phyloP scores from a whole-genome alignment of 2,888 invertebrate species.

The Matsumyia berberina region DNA sequence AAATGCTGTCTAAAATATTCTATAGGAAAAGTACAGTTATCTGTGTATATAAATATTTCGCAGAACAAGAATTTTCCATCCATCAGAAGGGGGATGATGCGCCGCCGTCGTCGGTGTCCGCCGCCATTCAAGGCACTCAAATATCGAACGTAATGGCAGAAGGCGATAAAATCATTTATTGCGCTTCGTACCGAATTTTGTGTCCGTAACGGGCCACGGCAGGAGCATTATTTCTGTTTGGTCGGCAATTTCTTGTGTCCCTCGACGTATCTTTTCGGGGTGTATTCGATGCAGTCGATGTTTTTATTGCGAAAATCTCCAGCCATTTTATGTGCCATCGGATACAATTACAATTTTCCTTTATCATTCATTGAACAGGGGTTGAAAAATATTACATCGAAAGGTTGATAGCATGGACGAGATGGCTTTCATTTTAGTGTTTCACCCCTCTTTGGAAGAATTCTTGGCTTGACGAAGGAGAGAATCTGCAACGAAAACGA shows the following conservation, averaged over 20 bases:
- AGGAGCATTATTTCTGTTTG: slow-evolving; percentile 51
- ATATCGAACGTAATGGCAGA: slow-evolving; percentile 68
- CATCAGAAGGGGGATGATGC: slow-evolving; percentile 22
- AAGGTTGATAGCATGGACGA: slow-evolving; percentile 29
- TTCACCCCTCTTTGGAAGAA: not conserved
- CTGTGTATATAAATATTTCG: slow-evolving; percentile 79
- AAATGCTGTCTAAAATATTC: not conserved
- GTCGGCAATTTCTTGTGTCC: slow-evolving; percentile 53
- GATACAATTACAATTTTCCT: slow-evolving; percentile 68
- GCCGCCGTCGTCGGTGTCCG: not conserved
- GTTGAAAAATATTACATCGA: not conserved
- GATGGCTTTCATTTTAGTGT: slow-evolving; percentile 48
- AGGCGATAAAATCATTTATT: slow-evolving; percentile 68
- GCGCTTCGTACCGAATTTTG: slow-evolving; percentile 63
- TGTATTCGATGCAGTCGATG: slow-evolving; percentile 41
- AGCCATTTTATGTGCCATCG: slow-evolving; percentile 68
- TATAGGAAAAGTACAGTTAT: slow-evolving; percentile 55
- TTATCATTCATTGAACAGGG: slow-evolving; percentile 21
- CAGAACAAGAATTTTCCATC: slow-evolving; percentile 64
- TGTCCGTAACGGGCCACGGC: slow-evolving; percentile 43
- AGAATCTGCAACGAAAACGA: slow-evolving; percentile 6
- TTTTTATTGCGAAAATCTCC: slow-evolving; percentile 70
- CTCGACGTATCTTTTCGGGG: slow-evolving; percentile 36
- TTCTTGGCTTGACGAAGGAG: not conserved
- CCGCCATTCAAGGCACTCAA: slow-evolving; percentile 64